Evolutionary conservation across 1,140 invertebrate genomes (phyloP).

Genomic region (Aphis craccivora): DNA sequence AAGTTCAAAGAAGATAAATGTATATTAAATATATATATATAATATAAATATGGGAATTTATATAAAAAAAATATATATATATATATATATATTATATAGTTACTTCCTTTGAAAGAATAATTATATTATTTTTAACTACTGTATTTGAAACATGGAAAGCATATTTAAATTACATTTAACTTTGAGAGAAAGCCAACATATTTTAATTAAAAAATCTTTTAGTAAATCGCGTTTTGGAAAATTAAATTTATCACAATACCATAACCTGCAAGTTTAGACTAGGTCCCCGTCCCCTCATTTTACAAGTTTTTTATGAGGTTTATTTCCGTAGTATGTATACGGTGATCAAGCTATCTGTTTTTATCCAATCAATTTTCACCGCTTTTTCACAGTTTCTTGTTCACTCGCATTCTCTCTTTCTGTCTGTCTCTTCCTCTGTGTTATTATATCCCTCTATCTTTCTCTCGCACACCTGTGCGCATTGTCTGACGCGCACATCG

Average conservation of each 20-base stretch:
- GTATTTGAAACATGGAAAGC: not conserved
- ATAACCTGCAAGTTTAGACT: not conserved
- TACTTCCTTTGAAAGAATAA: not conserved
- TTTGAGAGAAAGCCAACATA: not conserved
- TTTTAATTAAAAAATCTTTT: not conserved
- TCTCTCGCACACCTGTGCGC: not conserved
- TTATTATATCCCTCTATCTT: too few relatives aligned
- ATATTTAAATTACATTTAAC: not conserved
- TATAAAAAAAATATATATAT: not conserved
- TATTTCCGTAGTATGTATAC: not conserved
- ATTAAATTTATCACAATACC: not conserved
- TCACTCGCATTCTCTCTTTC: not conserved
- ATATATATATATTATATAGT: too few relatives aligned
- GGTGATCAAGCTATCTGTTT: not conserved
- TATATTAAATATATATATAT: not conserved
- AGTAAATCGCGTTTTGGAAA: not conserved
- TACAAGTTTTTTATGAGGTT: not conserved
- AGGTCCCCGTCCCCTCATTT: not conserved
- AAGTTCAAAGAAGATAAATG: not conserved
- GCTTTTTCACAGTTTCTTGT: not conserved
- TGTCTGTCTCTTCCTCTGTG: too few relatives aligned
- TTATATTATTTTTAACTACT: not conserved
- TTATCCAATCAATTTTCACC: not conserved
- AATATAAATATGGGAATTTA: not conserved
- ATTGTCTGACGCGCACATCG: not conserved